Evolutionary conservation across 1,140 invertebrate genomes (phyloP).

Genomic region (Hyposmocoma kahamanoa): DNA sequence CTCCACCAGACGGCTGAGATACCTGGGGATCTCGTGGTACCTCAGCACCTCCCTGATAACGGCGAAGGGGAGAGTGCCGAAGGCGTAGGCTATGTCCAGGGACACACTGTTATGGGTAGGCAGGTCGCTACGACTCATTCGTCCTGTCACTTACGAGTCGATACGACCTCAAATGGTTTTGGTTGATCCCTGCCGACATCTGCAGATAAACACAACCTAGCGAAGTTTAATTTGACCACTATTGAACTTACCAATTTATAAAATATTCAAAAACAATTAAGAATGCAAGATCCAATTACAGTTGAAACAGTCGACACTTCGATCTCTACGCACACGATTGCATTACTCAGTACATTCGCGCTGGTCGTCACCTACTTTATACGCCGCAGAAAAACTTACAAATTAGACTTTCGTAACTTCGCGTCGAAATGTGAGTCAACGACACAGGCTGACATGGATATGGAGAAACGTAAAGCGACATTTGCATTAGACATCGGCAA

Average conservation of each 20-base stretch:
- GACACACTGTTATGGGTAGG: too few relatives aligned
- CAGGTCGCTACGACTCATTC: too few relatives aligned
- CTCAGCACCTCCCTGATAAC: too few relatives aligned
- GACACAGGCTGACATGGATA: neutral
- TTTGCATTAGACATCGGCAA: slow-evolving; percentile 5
- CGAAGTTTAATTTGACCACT: neutral
- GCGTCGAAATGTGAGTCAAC: slow-evolving; percentile 1
- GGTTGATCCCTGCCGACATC: too few relatives aligned
- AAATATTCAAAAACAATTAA: neutral
- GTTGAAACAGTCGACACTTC: neutral
- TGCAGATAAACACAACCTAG: neutral
- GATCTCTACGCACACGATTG: neutral
- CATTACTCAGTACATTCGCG: slow-evolving; percentile 2
- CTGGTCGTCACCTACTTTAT: neutral
- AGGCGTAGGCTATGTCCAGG: too few relatives aligned
- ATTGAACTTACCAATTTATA: neutral
- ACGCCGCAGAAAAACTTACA: neutral
- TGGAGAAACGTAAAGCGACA: slow-evolving; percentile 1
- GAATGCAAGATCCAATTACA: neutral
- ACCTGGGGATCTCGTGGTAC: too few relatives aligned
- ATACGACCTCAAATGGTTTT: too few relatives aligned
- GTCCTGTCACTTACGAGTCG: too few relatives aligned
- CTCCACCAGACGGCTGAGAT: too few relatives aligned
- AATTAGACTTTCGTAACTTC: neutral
- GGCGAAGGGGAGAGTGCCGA: too few relatives aligned